Evolutionary conservation across 2,888 invertebrate genomes (phyloP).

Genomic region (Cecidostiba fungosa): DNA sequence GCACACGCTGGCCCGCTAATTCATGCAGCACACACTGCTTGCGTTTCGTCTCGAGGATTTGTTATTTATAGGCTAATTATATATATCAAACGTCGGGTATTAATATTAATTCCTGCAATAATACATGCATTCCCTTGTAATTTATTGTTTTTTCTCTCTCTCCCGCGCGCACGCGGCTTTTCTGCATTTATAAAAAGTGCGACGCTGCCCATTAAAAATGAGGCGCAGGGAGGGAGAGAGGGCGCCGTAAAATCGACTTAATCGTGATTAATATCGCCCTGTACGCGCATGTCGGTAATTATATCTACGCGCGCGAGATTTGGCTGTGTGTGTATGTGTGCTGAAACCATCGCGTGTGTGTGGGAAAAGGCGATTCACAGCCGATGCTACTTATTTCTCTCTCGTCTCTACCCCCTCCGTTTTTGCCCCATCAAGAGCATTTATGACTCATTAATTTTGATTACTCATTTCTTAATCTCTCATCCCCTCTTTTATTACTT

Average conservation of each 20-base stretch:
- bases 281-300: constrained; percentile 73
- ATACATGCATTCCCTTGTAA: constrained; percentile 32
- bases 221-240: background rate
- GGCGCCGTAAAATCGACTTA: constrained; percentile 71
- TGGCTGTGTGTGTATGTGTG: constrained; percentile 59
- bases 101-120: constrained; percentile 48
- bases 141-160: constrained; percentile 30
- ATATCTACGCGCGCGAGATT: constrained; percentile 73
- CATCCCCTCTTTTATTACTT: constrained; percentile 29
- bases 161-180: background rate
- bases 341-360: constrained; percentile 64
- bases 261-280: constrained; percentile 75
- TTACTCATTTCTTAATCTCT: constrained; percentile 60
- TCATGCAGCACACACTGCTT: constrained; percentile 25
- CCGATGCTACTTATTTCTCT: constrained; percentile 42
- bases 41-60: constrained; percentile 2
- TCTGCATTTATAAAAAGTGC: constrained; percentile 42
- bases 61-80: constrained; percentile 51
- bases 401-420: constrained; percentile 4
- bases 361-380: constrained; percentile 68
- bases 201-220: constrained; percentile 42
- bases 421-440: constrained; percentile 55
- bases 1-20: background rate
- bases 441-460: constrained; percentile 62
- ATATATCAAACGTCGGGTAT: constrained; percentile 38